Percentiles rank a stretch among this genome's conserved stretches.
These are phyloP conservation scores for Miichthys miiuy DNA, from an alignment of 2,797 vertebrate genomes.

Conservation along the genomic window DNA sequence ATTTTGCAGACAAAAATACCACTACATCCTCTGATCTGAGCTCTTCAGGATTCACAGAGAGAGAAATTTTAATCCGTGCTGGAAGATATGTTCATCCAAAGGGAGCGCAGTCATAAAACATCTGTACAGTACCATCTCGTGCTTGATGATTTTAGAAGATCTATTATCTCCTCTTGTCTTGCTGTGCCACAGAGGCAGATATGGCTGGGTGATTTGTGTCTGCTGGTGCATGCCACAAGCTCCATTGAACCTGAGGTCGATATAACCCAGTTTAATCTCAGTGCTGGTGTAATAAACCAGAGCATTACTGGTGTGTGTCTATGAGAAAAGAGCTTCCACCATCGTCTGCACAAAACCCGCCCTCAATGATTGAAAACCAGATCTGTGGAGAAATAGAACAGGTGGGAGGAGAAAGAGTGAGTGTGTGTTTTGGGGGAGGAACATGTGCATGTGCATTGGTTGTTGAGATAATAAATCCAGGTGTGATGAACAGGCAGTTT, in stretches of 20 bases:
- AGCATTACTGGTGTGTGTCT: conserved; percentile 33
- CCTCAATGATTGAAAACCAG: conserved; percentile 53
- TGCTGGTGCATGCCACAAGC: conserved; percentile 24
- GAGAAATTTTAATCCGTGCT: neutral
- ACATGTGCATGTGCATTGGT: conserved; percentile 24
- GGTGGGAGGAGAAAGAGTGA: conserved; percentile 11
- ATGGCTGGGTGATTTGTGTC: conserved; percentile 30
- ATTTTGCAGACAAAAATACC: neutral
- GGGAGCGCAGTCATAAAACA: conserved; percentile 23
- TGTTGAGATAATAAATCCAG: conserved; percentile 26
- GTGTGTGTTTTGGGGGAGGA: conserved; percentile 16
- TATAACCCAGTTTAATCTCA: conserved; percentile 69
- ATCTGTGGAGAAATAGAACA: conserved; percentile 10
- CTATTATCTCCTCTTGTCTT: conserved; percentile 30
- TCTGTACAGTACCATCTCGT: neutral
- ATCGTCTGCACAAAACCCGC: neutral
- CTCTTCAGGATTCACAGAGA: neutral
- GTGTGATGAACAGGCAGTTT: conserved; percentile 3
- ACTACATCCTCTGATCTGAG: neutral
- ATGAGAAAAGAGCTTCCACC: conserved; percentile 40
- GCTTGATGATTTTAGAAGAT: conserved; percentile 11
- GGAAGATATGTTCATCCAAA: conserved; percentile 22
- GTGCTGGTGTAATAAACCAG: conserved; percentile 56
- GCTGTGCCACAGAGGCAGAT: neutral
- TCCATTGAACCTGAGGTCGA: conserved; percentile 64